phyloP scores from a whole-genome alignment of 37 sponge, comb jelly and placozoan species.

The Aphrocallistes beatrix region DNA sequence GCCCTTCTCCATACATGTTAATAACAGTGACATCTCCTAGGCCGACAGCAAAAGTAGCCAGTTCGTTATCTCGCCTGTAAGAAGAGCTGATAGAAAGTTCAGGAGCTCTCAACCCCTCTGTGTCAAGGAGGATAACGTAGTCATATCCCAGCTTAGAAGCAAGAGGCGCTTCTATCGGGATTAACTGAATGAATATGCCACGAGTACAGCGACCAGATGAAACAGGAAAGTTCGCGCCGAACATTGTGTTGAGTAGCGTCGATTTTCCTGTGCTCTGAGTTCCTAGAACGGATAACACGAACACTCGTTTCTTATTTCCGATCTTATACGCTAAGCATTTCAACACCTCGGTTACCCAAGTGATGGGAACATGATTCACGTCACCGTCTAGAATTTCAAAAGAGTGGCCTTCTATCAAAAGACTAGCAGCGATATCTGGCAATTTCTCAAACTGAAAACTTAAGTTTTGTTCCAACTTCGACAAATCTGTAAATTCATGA shows the following conservation, averaged over 20 bases:
- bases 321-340: not conserved
- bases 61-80: conserved; percentile 24
- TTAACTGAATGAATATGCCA: conserved; percentile 31
- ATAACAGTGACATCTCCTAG: conserved; percentile 26
- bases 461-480: not conserved
- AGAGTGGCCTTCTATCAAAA: conserved; percentile 25
- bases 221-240: conserved; percentile 27
- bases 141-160: not conserved
- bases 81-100: not conserved
- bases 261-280: conserved; percentile 37
- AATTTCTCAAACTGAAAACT: not conserved
- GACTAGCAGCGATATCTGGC: conserved; percentile 21
- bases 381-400: conserved; percentile 34
- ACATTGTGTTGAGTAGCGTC: conserved; percentile 30
- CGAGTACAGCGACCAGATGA: conserved; percentile 34
- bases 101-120: conserved; percentile 35
- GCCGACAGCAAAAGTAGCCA: conserved; percentile 29
- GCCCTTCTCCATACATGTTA: conserved; percentile 34
- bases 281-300: conserved; percentile 24
- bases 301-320: not conserved
- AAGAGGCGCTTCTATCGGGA: conserved; percentile 15
- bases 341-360: conserved; percentile 27
- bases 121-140: conserved; percentile 26
- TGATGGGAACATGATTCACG: conserved; percentile 29
- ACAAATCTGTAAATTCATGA: not conserved